phyloP scores from a whole-genome alignment of 2,888 invertebrate genomes.

The Carcina quercana region DNA sequence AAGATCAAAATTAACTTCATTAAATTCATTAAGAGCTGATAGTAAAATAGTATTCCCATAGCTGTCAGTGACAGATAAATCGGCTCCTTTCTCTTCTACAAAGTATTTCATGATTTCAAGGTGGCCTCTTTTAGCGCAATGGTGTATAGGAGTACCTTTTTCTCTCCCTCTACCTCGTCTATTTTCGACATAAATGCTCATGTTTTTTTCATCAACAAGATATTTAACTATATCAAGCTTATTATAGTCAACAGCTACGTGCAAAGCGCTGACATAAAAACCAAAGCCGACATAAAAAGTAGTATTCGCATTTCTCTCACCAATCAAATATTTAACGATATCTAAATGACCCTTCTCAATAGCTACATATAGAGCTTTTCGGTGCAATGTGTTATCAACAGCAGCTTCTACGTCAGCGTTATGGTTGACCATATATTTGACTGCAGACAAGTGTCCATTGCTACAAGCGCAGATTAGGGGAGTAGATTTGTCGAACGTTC shows the following conservation, averaged over 20 bases:
- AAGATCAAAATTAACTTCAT: constrained; percentile 1
- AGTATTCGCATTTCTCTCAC: too few species aligned
- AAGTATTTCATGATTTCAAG: constrained; percentile 6
- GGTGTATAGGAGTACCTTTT: too few species aligned
- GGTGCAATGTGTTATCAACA: too few species aligned
- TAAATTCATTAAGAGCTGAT: constrained; percentile 3
- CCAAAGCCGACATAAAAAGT: too few species aligned
- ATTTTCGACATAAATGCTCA: neutral
- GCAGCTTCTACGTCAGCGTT: too few species aligned
- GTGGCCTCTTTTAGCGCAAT: constrained; percentile 6
- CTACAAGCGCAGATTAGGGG: too few species aligned
- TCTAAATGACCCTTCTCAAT: constrained; percentile 4
- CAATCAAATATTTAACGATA: constrained; percentile 7
- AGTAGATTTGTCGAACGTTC: too few species aligned
- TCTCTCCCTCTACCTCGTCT: neutral
- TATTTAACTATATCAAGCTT: constrained; percentile 5
- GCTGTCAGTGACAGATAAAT: constrained; percentile 3
- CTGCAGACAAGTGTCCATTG: too few species aligned
- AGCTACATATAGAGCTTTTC: constrained; percentile 1
- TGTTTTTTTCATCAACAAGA: constrained; percentile 4
- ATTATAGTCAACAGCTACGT: neutral
- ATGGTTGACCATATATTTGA: too few species aligned
- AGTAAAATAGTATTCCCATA: constrained; percentile 6
- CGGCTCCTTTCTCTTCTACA: constrained; percentile 1
- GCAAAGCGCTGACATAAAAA: too few species aligned